Conservation (phyloP, 2,113 vertebrate species). For the Leptocoma aspasia region DNA sequence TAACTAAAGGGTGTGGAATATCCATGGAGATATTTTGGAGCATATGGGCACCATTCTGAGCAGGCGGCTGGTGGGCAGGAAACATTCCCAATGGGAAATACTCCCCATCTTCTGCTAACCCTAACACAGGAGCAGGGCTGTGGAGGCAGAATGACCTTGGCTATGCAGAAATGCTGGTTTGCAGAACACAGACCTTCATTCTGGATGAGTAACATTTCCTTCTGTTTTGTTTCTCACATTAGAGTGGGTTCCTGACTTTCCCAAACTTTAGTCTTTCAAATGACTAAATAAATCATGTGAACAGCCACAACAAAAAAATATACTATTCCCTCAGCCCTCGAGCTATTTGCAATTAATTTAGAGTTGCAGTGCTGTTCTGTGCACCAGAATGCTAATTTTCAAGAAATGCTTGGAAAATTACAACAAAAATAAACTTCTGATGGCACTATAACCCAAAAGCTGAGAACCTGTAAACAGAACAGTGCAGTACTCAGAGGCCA, state of each 20-base stretch:
- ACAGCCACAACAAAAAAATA: neutral
- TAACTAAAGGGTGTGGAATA: neutral
- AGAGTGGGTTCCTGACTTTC: neutral
- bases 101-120: neutral
- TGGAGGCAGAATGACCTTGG: neutral
- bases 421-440: constrained; percentile 1
- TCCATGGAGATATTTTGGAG: neutral
- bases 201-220: neutral
- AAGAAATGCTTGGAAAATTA: neutral
- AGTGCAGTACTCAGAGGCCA: neutral
- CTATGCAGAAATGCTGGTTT: neutral
- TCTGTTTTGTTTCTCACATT: neutral
- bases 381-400: neutral
- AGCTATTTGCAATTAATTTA: neutral
- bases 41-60: neutral
- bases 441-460: neutral
- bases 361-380: neutral
- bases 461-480: neutral
- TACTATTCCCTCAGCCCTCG: neutral
- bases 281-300: neutral
- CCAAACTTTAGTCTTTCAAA: neutral
- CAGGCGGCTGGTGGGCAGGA: neutral
- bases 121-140: neutral
- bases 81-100: neutral
- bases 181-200: neutral